phyloP scores from a whole-genome alignment of 2,797 vertebrate species.

The Argentina silus region DNA sequence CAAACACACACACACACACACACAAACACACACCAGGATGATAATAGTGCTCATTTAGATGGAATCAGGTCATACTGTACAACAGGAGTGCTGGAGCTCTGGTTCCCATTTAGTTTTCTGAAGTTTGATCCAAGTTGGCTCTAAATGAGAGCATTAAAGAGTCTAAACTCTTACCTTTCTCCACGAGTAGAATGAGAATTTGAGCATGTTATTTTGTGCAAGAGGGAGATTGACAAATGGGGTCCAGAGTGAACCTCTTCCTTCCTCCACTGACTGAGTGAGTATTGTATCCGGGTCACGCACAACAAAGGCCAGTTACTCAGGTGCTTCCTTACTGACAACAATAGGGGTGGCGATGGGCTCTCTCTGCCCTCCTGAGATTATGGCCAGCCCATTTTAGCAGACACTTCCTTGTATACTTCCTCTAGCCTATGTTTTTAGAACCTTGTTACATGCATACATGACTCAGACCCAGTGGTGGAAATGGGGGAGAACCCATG shows the following conservation, averaged over 20 bases:
- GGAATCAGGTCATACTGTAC: constrained; percentile 41
- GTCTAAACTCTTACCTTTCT: too few species aligned
- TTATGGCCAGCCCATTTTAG: constrained; percentile 44
- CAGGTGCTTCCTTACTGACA: constrained; percentile 71
- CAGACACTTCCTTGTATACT: constrained; percentile 45
- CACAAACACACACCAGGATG: constrained; percentile 42
- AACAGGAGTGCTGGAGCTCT: constrained; percentile 16
- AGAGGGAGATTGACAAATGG: constrained; percentile 15
- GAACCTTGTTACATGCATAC: too few species aligned
- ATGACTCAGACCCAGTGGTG: too few species aligned
- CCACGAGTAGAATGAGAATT: neutral
- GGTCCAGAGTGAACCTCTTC: constrained; percentile 35
- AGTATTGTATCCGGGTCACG: constrained; percentile 42
- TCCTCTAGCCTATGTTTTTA: neutral
- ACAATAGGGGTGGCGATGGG: constrained; percentile 46
- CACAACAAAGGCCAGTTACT: constrained; percentile 49
- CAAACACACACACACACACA: too few species aligned
- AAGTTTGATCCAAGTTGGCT: neutral
- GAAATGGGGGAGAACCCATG: too few species aligned
- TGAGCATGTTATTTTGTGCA: neutral
- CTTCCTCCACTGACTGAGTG: constrained; percentile 36
- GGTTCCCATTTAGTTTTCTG: neutral
- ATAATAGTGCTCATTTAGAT: constrained; percentile 41
- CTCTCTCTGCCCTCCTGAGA: constrained; percentile 32
- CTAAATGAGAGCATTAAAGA: too few species aligned